Base-by-base conservation (phyloP, 2,888 invertebrate species). In the Acanthosepion lycidas region DNA sequence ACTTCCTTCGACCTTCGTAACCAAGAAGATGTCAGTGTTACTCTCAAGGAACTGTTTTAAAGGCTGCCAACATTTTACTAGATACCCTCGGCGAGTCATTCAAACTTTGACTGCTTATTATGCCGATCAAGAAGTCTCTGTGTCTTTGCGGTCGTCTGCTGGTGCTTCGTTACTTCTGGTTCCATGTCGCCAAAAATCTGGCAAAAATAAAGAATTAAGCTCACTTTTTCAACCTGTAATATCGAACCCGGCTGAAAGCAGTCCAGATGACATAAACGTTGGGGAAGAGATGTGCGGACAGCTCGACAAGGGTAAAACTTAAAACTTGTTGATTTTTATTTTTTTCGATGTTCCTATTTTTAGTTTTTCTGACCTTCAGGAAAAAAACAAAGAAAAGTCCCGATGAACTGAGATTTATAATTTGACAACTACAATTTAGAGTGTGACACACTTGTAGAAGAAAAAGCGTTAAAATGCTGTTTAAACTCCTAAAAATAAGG, bases 251-350 rank as follows among this genome's bases (percentile, higher is more conserved):
- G 95, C 95, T 26, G 94, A 91, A n/a, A 95, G 95, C 55, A 96
- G 95, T 92, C 95, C 95, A 64, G 96, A 96, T 97, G 98, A 98
- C 96, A 98, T 98, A 96, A 98, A 99, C 97, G 98, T 99, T 94
- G 99, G 99, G 53, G 98, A 98, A 94, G 99, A 99, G 98, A 98
- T 99, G 93, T 98, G 98, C 0, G 99, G 99, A 1, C 98, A 98
- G 95, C 97, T 99, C 94, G 98, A 98, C 96, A 99, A 99, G 96
- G 96, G 97, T 97, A n/a, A 95, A 95, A 92, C 91, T 92, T 42
- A 42, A 28, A 20, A 93, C 55, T 78, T 78, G 20, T 59, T 59
- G 5, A 59, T 28, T 2, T n/a, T n/a, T n/a, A n/a, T 78, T 78
- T n/a, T n/a, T 28, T n/a, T 78, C 28, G 6, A 42, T 42, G 42